Evolutionary conservation across 2,113 vertebrate genomes (phyloP).

Genomic region (Brachyistius frenatus): DNA sequence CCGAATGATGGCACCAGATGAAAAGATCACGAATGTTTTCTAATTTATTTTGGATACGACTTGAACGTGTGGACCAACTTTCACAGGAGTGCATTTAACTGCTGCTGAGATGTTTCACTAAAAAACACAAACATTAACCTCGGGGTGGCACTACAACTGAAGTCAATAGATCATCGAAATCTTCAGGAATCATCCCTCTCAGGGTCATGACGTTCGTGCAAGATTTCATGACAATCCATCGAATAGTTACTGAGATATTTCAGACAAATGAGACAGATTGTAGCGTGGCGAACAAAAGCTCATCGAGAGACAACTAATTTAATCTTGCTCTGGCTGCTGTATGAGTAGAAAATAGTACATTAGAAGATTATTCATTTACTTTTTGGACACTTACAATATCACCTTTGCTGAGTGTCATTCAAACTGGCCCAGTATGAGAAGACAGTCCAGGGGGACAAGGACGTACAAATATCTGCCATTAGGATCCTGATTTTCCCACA

Average conservation of each 20-base stretch:
- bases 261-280: not conserved
- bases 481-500: constrained; percentile 20
- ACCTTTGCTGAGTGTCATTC: not conserved
- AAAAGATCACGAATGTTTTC: too few species aligned
- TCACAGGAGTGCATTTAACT: too few species aligned
- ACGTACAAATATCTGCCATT: constrained; percentile 20
- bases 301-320: not conserved
- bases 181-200: too few species aligned
- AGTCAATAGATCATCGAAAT: too few species aligned
- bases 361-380: not conserved
- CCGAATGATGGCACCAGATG: too few species aligned
- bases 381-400: not conserved
- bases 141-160: too few species aligned
- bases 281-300: not conserved
- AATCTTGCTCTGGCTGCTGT: not conserved
- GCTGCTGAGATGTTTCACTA: too few species aligned
- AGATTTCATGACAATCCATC: not conserved
- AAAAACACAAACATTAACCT: too few species aligned
- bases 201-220: too few species aligned
- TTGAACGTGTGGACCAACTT: too few species aligned
- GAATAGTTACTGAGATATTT: not conserved
- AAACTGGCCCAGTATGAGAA: not conserved
- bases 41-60: too few species aligned
- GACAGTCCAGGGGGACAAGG: constrained; percentile 12
- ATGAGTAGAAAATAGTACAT: not conserved